Base-by-base conservation (phyloP, 2,113 vertebrate species). In the Gadus macrocephalus region DNA sequence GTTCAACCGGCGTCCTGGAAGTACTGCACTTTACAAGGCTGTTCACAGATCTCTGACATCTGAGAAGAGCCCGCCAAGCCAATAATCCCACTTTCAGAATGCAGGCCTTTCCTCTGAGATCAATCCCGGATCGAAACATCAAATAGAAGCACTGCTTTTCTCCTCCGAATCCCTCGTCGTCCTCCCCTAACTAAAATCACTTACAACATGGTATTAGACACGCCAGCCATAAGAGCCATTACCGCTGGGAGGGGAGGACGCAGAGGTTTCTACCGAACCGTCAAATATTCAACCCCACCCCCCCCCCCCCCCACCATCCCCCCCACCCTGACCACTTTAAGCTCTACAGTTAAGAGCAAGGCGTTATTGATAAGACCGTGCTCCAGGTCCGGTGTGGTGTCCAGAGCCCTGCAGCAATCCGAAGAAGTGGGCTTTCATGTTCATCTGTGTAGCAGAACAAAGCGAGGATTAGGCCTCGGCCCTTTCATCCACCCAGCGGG, bases 81-180 rank as follows among this genome's bases (percentile, higher is more conserved):
- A 96, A 97, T 99, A 98, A 99, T 96, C 96, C 95, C 89, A 92
- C 95, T 96, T 96, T 98, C 94, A 95, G 94, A 95, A 96, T 93
- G 93, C 90, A 90, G 90, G 95, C 93, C 93, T 93, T 95, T 96
- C 94, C 93, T 92, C 84, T 77, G 89, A 95, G 95, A 98, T 97
- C 97, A 96, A 97, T 98, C 94, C 94, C 91, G 91, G 94, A 96
- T 96, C 95, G 94, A 96, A 97, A 95, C 95, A 96, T 97, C 95
- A 96, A 96, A 96, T 96, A 94, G 93, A 95, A 94, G 86, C 89
- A 91, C 90, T 91, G 92, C 83, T 92, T 94, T 94, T 95, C 94
- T 93, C 90, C 80, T 82, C 84, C 81, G 73, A 74, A 77, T 74
- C 70, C 65, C 68, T 20, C 72, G 17, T 17, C 66, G 78, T 77